A percentile compares a stretch with the other conserved stretches of the same genome.
phyloP scores from a whole-genome alignment of 2,113 vertebrate species.

The Morone saxatilis region DNA sequence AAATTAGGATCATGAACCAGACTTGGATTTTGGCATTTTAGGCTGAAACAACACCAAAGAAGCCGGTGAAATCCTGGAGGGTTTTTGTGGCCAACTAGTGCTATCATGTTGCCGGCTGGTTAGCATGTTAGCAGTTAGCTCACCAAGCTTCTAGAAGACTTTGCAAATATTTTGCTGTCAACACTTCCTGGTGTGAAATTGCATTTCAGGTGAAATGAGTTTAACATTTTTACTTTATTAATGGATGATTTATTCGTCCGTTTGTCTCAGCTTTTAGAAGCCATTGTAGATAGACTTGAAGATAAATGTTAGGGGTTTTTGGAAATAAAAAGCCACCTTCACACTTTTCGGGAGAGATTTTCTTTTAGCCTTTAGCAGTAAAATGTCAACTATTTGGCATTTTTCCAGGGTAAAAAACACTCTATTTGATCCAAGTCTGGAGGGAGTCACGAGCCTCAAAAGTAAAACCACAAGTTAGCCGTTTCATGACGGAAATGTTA shows the following conservation, averaged over 20 bases:
- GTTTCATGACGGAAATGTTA: background rate
- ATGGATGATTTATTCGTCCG: no score
- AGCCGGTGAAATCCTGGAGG: background rate
- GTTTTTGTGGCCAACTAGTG: background rate
- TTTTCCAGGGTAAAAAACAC: background rate
- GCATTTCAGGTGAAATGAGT: no score
- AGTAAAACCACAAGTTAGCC: slow-evolving; percentile 7
- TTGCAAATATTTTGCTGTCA: no score
- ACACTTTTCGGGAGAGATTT: background rate
- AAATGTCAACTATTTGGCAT: background rate
- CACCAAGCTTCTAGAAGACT: no score
- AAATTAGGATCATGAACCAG: background rate
- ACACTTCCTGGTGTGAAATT: no score
- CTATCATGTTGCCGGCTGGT: background rate
- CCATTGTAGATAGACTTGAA: background rate
- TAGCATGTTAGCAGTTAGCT: background rate
- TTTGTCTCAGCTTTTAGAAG: no score
- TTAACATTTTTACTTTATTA: no score
- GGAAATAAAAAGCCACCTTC: background rate
- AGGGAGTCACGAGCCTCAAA: background rate
- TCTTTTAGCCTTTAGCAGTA: background rate
- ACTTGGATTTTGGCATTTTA: background rate
- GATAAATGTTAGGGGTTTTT: background rate
- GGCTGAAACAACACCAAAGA: background rate
- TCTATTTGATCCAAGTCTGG: slow-evolving; percentile 28